Percentiles rank a stretch among this genome's conserved stretches.
Evolutionary conservation across 2,797 vertebrate genomes (phyloP).

Genomic region (Amblyopsis hoosieri): DNA sequence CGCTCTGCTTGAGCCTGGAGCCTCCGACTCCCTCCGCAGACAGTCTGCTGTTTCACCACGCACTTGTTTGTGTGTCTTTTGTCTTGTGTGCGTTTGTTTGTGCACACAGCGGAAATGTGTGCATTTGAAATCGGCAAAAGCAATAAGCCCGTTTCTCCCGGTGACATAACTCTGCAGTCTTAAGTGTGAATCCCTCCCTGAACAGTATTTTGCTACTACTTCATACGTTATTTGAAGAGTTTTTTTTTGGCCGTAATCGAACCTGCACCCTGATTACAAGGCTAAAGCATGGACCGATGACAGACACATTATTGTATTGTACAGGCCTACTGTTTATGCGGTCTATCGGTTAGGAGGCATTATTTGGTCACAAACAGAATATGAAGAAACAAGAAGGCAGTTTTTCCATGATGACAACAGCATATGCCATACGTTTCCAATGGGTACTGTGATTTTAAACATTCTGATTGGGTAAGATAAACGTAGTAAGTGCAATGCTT

Average conservation of each 20-base stretch:
- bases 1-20: conserved; percentile 14
- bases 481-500: too few species aligned
- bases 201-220: conserved; percentile 12
- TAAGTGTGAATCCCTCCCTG: conserved; percentile 5
- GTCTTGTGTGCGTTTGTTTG: not conserved
- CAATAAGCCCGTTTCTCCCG: conserved; percentile 25
- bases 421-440: too few species aligned
- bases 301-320: too few species aligned
- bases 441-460: too few species aligned
- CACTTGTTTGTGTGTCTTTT: conserved; percentile 7
- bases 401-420: not conserved
- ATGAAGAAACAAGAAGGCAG: not conserved
- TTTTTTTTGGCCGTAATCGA: not conserved
- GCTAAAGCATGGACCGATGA: too few species aligned
- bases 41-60: conserved; percentile 1
- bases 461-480: too few species aligned
- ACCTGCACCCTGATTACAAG: too few species aligned
- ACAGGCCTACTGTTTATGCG: too few species aligned
- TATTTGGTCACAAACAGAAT: too few species aligned
- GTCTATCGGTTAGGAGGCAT: too few species aligned
- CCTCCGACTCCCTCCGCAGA: not conserved
- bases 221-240: conserved; percentile 18
- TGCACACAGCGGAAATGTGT: conserved; percentile 9
- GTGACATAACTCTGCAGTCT: conserved; percentile 7
- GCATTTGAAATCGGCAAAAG: conserved; percentile 20